phyloP scores from a whole-genome alignment of 2,888 invertebrate species.

The Conus canariensis region DNA sequence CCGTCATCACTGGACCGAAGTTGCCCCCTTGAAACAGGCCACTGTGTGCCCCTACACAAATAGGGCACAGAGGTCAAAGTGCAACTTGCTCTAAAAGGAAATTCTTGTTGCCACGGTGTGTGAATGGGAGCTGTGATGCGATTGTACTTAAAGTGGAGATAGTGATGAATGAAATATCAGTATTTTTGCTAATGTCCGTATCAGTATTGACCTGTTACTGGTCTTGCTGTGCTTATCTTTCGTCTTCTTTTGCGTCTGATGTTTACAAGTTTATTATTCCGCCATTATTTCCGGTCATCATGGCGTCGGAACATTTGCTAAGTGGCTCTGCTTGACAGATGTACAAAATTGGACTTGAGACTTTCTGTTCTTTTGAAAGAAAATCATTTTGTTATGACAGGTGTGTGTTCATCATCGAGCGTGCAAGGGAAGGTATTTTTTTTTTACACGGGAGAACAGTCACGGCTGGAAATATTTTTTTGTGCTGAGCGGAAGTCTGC shows the following conservation, averaged over 20 bases:
- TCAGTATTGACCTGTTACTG: neutral
- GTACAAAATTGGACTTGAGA: neutral
- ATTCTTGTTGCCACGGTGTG: conserved; percentile 29
- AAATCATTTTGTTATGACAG: neutral
- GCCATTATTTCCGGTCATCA: conserved; percentile 54
- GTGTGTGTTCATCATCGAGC: neutral
- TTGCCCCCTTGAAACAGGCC: neutral
- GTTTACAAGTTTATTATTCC: conserved; percentile 49
- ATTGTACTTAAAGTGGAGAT: neutral
- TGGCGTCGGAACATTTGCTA: conserved; percentile 46
- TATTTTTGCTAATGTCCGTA: neutral
- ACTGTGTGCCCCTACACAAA: neutral
- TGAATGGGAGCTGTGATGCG: neutral
- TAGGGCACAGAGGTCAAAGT: conserved; percentile 28
- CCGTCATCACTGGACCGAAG: neutral
- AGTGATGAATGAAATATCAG: neutral
- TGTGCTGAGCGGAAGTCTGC: conserved; percentile 30
- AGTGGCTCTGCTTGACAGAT: conserved; percentile 25
- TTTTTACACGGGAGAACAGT: neutral
- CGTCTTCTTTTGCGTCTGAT: conserved; percentile 32
- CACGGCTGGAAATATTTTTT: conserved; percentile 2
- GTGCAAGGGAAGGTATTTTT: neutral
- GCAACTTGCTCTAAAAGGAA: conserved; percentile 18
- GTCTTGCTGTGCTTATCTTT: neutral
- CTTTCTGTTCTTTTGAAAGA: neutral